phyloP scores from a whole-genome alignment of 2,797 vertebrate genomes.

The Neosalanx taihuensis region DNA sequence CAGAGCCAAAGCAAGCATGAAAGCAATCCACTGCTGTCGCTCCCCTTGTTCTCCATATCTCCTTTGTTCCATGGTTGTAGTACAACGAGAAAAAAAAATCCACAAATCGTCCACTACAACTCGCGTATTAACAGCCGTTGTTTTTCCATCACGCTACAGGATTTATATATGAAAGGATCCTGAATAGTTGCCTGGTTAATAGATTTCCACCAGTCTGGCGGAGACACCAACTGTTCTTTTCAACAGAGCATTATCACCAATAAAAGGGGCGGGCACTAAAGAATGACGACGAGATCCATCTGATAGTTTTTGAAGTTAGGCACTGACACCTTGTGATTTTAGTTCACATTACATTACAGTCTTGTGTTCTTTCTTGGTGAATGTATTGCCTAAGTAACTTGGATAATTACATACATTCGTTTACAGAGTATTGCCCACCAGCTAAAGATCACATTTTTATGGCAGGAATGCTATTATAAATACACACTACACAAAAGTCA shows the following conservation, averaged over 20 bases:
- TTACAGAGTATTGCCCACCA: not conserved
- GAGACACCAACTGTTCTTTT: too few relatives aligned
- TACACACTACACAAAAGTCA: too few relatives aligned
- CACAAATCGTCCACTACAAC: too few relatives aligned
- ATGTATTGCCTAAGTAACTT: not conserved
- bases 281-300: not conserved
- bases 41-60: slow-evolving; percentile 4
- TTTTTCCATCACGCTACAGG: too few relatives aligned
- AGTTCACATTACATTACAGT: slow-evolving; percentile 1
- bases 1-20: slow-evolving; percentile 1
- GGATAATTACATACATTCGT: not conserved
- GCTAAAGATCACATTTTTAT: not conserved
- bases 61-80: too few relatives aligned
- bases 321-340: slow-evolving; percentile 37
- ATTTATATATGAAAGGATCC: too few relatives aligned
- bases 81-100: too few relatives aligned
- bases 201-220: too few relatives aligned
- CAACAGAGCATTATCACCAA: not conserved
- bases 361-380: not conserved
- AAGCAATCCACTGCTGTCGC: too few relatives aligned
- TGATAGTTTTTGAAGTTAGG: slow-evolving; percentile 9
- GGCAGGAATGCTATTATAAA: too few relatives aligned
- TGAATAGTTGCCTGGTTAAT: too few relatives aligned
- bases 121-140: too few relatives aligned
- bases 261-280: slow-evolving; percentile 10